Evolutionary conservation across 2,797 vertebrate genomes (phyloP).

Genomic region (Channa striata): DNA sequence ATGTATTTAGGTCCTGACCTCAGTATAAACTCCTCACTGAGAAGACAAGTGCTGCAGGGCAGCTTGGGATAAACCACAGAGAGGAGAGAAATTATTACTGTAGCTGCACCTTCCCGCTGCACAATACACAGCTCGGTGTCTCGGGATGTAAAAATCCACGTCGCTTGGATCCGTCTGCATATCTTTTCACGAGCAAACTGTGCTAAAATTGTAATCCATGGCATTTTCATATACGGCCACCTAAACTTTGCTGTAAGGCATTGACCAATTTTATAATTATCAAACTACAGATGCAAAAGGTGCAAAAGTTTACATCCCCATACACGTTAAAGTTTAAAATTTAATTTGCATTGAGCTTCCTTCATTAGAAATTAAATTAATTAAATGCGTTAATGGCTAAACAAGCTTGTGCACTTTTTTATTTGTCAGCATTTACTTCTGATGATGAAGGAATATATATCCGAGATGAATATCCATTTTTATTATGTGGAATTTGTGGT

Average conservation of each 20-base stretch:
- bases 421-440: too few relatives aligned
- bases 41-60: conserved; percentile 72
- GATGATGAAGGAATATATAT: too few relatives aligned
- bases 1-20: conserved; percentile 74
- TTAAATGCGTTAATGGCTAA: too few relatives aligned
- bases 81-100: conserved; percentile 62
- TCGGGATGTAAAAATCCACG: conserved; percentile 39
- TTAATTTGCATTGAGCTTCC: conserved; percentile 15
- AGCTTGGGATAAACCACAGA: conserved; percentile 55
- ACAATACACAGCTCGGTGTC: conserved; percentile 20
- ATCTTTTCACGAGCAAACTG: conserved; percentile 16
- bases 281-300: too few relatives aligned
- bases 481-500: too few relatives aligned
- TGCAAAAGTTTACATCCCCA: too few relatives aligned
- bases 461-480: too few relatives aligned
- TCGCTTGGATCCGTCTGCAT: conserved; percentile 38
- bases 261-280: too few relatives aligned
- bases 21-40: conserved; percentile 62
- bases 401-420: too few relatives aligned
- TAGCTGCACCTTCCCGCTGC: conserved; percentile 32
- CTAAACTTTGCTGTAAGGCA: too few relatives aligned
- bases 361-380: neutral
- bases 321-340: too few relatives aligned
- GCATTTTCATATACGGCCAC: conserved; percentile 37
- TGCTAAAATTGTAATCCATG: conserved; percentile 18